These are phyloP conservation scores for Carposina sasakii DNA, from an alignment of 1,140 invertebrate genomes.

Conservation along the genomic window DNA sequence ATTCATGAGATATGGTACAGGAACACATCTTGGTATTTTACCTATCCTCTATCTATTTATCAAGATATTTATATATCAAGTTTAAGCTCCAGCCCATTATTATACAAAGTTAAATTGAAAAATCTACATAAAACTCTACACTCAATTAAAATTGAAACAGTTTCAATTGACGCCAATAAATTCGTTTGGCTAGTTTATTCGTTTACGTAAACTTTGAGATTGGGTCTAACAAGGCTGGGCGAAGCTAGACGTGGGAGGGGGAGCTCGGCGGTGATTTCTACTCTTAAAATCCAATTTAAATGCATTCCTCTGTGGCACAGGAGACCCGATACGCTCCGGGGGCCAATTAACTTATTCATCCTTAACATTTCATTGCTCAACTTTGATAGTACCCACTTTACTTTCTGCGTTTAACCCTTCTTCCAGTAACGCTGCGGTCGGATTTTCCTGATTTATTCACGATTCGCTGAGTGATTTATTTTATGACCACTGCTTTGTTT, in stretches of 20 bases:
- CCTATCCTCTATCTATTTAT: too few relatives aligned
- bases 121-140: too few relatives aligned
- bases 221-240: conserved; percentile 65
- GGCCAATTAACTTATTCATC: conserved; percentile 71
- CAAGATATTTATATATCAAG: too few relatives aligned
- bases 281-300: conserved; percentile 72
- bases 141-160: conserved; percentile 28
- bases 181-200: conserved; percentile 56
- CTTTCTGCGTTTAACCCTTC: neutral
- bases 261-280: conserved; percentile 64
- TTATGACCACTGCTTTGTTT: too few relatives aligned
- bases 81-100: too few relatives aligned
- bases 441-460: too few relatives aligned
- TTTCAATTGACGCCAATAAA: conserved; percentile 52
- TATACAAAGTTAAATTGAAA: too few relatives aligned
- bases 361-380: conserved; percentile 69
- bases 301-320: conserved; percentile 70
- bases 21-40: too few relatives aligned
- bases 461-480: too few relatives aligned
- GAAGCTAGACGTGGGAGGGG: conserved; percentile 46
- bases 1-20: too few relatives aligned
- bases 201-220: conserved; percentile 71
- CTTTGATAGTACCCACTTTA: conserved; percentile 39
- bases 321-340: conserved; percentile 64
- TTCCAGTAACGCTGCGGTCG: too few relatives aligned